phyloP scores from a whole-genome alignment of 53 echinoderm and acorn worm species.

The Henricia sp. region DNA sequence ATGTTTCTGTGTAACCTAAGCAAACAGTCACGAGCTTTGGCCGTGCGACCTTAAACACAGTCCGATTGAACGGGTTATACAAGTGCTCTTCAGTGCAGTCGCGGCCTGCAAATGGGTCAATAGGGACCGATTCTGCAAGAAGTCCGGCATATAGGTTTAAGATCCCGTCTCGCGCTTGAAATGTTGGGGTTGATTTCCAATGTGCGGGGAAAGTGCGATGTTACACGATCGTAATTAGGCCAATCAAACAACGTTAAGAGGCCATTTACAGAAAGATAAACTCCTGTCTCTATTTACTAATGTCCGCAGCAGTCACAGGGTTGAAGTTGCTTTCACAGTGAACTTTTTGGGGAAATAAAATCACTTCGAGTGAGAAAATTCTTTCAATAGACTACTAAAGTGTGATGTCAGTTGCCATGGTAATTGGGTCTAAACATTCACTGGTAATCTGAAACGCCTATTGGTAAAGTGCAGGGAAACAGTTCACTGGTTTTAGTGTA shows the following conservation, averaged over 20 bases:
- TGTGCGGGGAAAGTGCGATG: background rate
- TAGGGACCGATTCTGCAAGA: background rate
- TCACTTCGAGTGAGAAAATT: too few species aligned
- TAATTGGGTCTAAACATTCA: too few species aligned
- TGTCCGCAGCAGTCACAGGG: too few species aligned
- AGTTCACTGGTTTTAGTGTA: too few species aligned
- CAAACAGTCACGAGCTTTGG: background rate
- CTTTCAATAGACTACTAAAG: too few species aligned
- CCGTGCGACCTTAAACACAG: constrained; percentile 34
- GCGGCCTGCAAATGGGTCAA: constrained; percentile 24
- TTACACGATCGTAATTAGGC: constrained; percentile 39
- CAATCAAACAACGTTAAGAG: constrained; percentile 16
- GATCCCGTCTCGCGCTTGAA: background rate
- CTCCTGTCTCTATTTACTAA: too few species aligned
- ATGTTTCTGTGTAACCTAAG: background rate
- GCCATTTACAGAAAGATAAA: background rate
- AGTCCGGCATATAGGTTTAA: too few species aligned
- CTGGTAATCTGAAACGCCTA: too few species aligned
- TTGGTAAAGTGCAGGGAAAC: too few species aligned
- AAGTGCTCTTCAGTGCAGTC: constrained; percentile 34
- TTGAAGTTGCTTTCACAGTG: too few species aligned
- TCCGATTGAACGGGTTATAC: background rate
- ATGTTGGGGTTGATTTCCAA: constrained; percentile 15
- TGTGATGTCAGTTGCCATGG: too few species aligned
- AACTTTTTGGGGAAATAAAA: too few species aligned